Conservation (phyloP, 2,113 vertebrate genomes). For the Paramisgurnus dabryanus region DNA sequence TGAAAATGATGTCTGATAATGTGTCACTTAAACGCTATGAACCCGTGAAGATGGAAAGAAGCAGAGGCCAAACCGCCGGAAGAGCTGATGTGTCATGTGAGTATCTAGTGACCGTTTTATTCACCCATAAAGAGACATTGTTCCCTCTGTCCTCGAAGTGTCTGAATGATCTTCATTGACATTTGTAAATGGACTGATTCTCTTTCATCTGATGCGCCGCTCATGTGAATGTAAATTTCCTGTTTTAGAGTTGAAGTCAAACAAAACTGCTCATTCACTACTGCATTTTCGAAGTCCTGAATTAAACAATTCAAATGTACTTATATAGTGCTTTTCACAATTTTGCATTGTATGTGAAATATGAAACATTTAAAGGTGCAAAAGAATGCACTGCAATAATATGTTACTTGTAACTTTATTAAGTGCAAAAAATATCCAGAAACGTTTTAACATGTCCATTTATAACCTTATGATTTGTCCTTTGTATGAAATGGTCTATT, state of each 20-base stretch:
- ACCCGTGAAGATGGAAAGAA: background rate
- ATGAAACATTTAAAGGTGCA: too few relatives aligned
- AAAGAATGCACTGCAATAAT: too few relatives aligned
- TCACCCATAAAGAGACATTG: slow-evolving; percentile 24
- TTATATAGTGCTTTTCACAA: too few relatives aligned
- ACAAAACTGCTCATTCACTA: background rate
- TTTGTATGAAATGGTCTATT: too few relatives aligned
- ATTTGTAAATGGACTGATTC: background rate
- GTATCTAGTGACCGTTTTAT: background rate
- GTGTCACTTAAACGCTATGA: background rate
- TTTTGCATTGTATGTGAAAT: too few relatives aligned
- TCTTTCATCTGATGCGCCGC: background rate
- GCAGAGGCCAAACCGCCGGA: slow-evolving; percentile 5
- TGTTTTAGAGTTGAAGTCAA: background rate
- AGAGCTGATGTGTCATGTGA: slow-evolving; percentile 16
- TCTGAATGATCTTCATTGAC: slow-evolving; percentile 9
- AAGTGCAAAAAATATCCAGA: too few relatives aligned
- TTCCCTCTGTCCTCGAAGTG: slow-evolving; percentile 12
- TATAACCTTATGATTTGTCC: too few relatives aligned
- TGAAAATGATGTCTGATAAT: background rate
- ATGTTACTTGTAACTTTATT: too few relatives aligned
- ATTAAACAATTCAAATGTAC: too few relatives aligned
- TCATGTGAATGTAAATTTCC: background rate
- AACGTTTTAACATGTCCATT: too few relatives aligned
- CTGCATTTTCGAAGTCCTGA: too few relatives aligned